Percentiles rank a stretch among this genome's conserved stretches.
Conservation (phyloP, 2,113 vertebrate species). For the Haliaeetus leucogaster region DNA sequence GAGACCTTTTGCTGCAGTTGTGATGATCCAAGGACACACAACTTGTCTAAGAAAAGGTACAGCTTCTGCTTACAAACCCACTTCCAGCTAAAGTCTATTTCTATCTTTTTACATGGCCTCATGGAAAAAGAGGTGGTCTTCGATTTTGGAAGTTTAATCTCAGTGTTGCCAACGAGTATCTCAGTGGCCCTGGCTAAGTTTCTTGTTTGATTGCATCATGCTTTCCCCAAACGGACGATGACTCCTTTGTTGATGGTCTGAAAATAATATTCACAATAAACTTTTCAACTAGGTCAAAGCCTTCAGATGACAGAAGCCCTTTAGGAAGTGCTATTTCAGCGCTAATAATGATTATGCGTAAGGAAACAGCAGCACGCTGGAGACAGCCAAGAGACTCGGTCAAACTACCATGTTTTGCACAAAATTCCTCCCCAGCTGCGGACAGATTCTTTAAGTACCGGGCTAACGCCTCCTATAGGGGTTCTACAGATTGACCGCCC, state of each 20-base stretch:
- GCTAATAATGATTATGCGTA: background rate
- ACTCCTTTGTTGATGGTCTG: background rate
- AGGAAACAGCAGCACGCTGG: background rate
- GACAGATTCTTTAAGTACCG: background rate
- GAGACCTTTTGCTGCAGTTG: background rate
- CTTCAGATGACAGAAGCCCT: conserved; percentile 10
- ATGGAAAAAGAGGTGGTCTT: background rate
- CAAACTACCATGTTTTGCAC: background rate
- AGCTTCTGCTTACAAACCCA: background rate
- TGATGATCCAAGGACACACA: background rate
- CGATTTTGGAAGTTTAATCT: background rate
- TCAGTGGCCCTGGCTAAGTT: background rate
- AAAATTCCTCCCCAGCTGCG: background rate
- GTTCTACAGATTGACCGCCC: background rate
- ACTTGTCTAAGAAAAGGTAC: background rate
- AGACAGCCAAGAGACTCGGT: background rate
- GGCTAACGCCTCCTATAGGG: background rate
- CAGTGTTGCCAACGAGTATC: background rate
- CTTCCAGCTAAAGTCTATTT: background rate
- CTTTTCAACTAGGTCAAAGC: background rate
- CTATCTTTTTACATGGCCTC: background rate
- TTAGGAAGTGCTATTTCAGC: background rate
- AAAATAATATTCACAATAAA: conserved; percentile 1
- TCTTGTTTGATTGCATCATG: background rate
- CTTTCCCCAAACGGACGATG: background rate